Evolutionary conservation across 2,888 invertebrate genomes (phyloP).

Genomic region (Phymatocera aterrima): DNA sequence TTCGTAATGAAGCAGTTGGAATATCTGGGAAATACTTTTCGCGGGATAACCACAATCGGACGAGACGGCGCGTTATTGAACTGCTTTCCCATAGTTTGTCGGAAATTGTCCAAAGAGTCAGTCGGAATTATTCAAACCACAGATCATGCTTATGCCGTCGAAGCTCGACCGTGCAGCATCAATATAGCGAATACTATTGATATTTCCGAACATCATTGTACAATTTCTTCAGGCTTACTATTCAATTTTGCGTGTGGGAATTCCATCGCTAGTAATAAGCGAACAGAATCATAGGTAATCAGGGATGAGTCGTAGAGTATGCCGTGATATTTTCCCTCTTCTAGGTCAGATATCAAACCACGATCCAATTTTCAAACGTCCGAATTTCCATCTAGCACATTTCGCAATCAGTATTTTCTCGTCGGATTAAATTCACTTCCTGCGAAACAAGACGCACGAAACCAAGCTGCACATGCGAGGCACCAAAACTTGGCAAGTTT

Average conservation of each 20-base stretch:
- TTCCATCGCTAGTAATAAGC: no score
- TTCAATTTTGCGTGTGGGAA: no score
- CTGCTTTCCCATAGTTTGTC: not conserved
- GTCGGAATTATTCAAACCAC: not conserved
- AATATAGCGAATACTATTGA: no score
- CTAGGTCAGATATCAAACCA: no score
- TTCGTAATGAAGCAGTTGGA: slow-evolving; percentile 14
- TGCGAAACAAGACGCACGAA: not conserved
- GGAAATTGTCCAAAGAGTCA: not conserved
- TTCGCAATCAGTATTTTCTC: not conserved
- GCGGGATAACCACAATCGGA: not conserved
- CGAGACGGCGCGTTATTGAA: not conserved
- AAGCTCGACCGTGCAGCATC: no score
- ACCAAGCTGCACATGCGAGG: slow-evolving; percentile 18
- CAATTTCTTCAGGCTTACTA: no score
- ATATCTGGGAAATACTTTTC: slow-evolving; percentile 6
- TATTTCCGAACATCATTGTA: no score
- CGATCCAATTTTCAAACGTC: no score
- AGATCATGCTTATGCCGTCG: no score
- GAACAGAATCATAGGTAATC: no score
- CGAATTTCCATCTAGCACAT: not conserved
- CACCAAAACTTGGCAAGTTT: slow-evolving; percentile 31
- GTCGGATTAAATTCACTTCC: slow-evolving; percentile 11
- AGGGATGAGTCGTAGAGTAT: no score
- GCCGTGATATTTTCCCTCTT: no score